Evolutionary conservation across 2,113 vertebrate species (phyloP).

Genomic region (Etia nguti): DNA sequence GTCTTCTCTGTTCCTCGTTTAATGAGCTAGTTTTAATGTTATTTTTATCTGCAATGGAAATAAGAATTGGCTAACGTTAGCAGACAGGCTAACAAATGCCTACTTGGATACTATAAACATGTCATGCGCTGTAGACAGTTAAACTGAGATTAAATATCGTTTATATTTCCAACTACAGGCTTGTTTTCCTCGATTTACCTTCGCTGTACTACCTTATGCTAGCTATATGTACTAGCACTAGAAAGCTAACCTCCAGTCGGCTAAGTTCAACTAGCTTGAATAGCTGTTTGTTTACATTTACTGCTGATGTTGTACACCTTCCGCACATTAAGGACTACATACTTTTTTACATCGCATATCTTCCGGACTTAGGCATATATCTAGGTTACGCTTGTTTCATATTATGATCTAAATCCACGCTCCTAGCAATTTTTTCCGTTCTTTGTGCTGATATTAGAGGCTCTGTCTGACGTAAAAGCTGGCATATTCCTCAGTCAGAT

Average conservation of each 20-base stretch:
- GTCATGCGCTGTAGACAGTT: neutral
- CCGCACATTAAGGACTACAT: neutral
- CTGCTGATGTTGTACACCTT: neutral
- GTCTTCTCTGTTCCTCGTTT: neutral
- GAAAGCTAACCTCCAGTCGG: conserved; percentile 24
- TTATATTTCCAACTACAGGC: neutral
- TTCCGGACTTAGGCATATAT: neutral
- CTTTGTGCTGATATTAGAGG: conserved; percentile 45
- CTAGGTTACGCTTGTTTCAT: neutral
- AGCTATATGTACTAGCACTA: conserved; percentile 25
- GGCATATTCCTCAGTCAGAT: neutral
- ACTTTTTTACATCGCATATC: neutral
- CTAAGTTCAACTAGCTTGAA: conserved; percentile 38
- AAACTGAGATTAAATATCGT: neutral
- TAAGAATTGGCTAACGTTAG: conserved; percentile 8
- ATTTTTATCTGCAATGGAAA: neutral
- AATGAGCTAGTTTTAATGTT: neutral
- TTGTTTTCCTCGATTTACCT: neutral
- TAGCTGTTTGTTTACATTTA: conserved; percentile 60
- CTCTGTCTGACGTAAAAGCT: neutral
- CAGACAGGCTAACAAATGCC: neutral
- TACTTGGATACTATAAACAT: neutral
- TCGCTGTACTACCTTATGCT: neutral
- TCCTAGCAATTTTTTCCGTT: conserved; percentile 27
- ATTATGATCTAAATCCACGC: neutral